Conservation (phyloP, 2,888 invertebrate genomes). For the Hoplodrina blanda region DNA sequence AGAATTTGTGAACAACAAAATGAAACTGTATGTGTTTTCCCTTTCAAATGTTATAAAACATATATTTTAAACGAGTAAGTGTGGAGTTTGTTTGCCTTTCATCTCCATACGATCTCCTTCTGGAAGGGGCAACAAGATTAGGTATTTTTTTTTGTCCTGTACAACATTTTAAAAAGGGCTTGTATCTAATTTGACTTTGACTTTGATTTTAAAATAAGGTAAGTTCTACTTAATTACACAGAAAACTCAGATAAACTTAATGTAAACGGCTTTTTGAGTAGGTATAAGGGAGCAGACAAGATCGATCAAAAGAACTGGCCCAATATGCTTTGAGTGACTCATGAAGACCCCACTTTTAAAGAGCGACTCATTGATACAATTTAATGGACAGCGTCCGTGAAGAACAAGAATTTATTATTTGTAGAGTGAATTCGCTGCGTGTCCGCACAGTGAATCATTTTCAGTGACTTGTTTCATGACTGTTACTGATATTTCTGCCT, state of each 20-base stretch:
- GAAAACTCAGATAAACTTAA: not conserved
- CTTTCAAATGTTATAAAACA: too few species aligned
- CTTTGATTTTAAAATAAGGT: not conserved
- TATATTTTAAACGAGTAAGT: too few species aligned
- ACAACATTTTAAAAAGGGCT: too few species aligned
- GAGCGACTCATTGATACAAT: constrained; percentile 52
- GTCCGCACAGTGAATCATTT: constrained; percentile 42
- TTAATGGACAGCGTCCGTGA: constrained; percentile 39
- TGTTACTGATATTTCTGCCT: constrained; percentile 26
- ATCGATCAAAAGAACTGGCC: constrained; percentile 11
- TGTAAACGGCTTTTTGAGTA: not conserved
- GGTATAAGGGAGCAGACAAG: not conserved
- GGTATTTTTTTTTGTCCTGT: too few species aligned
- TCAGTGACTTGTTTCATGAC: constrained; percentile 34
- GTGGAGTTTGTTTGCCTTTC: too few species aligned
- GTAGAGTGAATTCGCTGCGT: constrained; percentile 14
- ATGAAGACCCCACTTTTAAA: constrained; percentile 24
- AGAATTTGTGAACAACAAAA: not conserved
- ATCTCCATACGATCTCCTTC: too few species aligned
- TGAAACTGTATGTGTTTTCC: not conserved
- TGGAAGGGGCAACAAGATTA: too few species aligned
- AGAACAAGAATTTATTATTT: constrained; percentile 49
- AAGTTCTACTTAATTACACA: not conserved
- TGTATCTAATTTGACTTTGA: too few species aligned
- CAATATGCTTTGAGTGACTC: constrained; percentile 43